Conservation (phyloP, 2,797 vertebrate species). For the Erethizon dorsatum region DNA sequence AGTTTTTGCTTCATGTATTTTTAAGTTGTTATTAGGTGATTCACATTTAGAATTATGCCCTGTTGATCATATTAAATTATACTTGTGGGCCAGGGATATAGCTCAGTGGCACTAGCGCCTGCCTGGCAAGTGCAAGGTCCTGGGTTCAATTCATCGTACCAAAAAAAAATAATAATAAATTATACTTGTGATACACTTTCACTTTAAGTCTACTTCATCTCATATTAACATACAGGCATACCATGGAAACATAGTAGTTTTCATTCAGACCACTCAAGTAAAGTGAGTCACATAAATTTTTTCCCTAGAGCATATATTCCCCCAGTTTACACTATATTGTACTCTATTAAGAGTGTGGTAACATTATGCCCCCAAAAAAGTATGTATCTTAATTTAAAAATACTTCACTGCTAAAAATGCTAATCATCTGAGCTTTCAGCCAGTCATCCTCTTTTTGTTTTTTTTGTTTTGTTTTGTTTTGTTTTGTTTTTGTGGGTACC, state of each 20-base stretch:
- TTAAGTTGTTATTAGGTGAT: not conserved
- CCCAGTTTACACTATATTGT: not conserved
- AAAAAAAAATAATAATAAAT: not conserved
- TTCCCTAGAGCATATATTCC: not conserved
- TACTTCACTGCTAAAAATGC: not conserved
- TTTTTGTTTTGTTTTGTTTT: no score
- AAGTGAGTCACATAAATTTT: not conserved
- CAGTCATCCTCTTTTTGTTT: no score
- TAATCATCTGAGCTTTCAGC: not conserved
- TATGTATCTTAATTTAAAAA: not conserved
- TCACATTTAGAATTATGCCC: not conserved
- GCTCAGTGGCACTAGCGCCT: no score
- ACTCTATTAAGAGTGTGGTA: not conserved
- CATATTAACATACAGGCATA: not conserved
- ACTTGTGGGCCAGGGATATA: no score
- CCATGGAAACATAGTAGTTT: not conserved
- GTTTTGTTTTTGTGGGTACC: no score
- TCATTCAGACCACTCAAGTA: not conserved
- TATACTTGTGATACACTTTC: not conserved
- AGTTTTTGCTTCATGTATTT: not conserved
- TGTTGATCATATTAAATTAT: not conserved
- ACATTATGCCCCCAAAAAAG: not conserved
- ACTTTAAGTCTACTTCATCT: not conserved
- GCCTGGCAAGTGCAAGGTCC: no score
- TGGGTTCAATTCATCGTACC: no score